A percentile compares a stretch with the other conserved stretches of the same genome.
These are phyloP conservation scores for Myotis lucifugus DNA, from an alignment of 2,113 vertebrate genomes.

Conservation along the genomic window DNA sequence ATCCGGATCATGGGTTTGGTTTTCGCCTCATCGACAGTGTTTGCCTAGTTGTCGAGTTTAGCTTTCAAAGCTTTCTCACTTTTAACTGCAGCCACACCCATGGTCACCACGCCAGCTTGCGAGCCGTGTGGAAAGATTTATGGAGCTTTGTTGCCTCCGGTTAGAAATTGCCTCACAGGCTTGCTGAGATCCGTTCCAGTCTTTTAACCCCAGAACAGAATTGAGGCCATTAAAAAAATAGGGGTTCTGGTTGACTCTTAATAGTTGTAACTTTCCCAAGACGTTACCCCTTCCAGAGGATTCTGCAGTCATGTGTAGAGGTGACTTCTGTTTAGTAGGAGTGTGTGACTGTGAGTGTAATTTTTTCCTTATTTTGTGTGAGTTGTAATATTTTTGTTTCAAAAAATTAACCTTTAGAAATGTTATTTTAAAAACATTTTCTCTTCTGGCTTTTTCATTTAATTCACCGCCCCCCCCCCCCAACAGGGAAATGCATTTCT, in stretches of 20 bases:
- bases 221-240: constrained; percentile 16
- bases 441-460: constrained; percentile 15
- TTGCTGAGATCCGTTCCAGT: constrained; percentile 56
- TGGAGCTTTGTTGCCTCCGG: constrained; percentile 73
- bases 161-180: constrained; percentile 72
- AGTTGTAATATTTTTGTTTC: constrained; percentile 19
- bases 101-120: constrained; percentile 48
- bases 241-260: constrained; percentile 39
- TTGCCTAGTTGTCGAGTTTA: constrained; percentile 71
- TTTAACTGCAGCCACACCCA: constrained; percentile 79
- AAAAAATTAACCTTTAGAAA: constrained; percentile 14
- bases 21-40: constrained; percentile 46
- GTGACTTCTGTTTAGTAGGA: not conserved
- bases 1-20: constrained; percentile 56
- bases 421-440: constrained; percentile 28
- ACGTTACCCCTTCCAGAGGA: not conserved
- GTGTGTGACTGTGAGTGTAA: not conserved
- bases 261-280: constrained; percentile 54
- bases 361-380: constrained; percentile 18
- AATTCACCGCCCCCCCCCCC: not conserved
- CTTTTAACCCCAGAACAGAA: constrained; percentile 60
- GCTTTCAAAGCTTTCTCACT: constrained; percentile 69
- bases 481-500: constrained; percentile 15
- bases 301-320: constrained; percentile 16
- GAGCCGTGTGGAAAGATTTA: constrained; percentile 75